phyloP scores from a whole-genome alignment of 2,113 vertebrate species.

The Narcine bancroftii region DNA sequence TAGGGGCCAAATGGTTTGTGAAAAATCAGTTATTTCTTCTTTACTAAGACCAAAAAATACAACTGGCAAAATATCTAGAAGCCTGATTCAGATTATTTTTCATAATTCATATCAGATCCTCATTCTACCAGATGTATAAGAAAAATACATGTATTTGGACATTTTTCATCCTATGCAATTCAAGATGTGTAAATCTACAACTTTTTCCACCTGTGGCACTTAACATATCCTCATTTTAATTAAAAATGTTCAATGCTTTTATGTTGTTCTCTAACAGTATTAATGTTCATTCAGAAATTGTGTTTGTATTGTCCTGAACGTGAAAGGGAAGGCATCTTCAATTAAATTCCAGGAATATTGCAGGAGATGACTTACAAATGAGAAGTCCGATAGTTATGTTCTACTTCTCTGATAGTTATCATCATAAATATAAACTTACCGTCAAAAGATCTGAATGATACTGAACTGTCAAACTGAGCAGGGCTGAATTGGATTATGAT shows the following conservation, averaged over 20 bases:
- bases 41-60: background rate
- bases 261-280: background rate
- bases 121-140: background rate
- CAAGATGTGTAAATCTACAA: background rate
- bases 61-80: background rate
- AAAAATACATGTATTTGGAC: too few relatives aligned
- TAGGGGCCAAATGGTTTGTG: background rate
- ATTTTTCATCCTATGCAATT: background rate
- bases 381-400: too few relatives aligned
- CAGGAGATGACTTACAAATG: background rate
- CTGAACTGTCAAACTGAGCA: background rate
- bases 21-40: background rate
- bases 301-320: background rate
- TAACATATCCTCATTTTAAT: too few relatives aligned
- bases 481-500: background rate
- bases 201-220: background rate
- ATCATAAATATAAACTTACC: background rate
- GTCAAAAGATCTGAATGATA: background rate
- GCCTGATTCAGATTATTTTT: background rate
- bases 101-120: background rate
- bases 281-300: background rate
- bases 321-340: background rate
- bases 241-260: too few relatives aligned
- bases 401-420: background rate
- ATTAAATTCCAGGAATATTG: background rate